Evolutionary conservation across 2,888 invertebrate species (phyloP).

Genomic region (Scaptomyza caliginosa): DNA sequence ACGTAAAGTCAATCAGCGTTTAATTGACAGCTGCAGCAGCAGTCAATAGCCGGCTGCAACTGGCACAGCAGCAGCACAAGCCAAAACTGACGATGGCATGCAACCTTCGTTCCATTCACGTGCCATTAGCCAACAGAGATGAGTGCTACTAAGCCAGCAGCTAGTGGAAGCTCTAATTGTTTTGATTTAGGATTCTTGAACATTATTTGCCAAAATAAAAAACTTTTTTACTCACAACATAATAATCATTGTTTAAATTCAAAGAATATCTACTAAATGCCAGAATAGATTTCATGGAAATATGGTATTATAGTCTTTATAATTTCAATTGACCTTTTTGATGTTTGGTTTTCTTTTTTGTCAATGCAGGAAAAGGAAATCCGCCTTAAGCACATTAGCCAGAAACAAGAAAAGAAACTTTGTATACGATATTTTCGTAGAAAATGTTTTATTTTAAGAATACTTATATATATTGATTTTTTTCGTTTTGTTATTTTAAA

Average conservation of each 20-base stretch:
- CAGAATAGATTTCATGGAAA: not conserved
- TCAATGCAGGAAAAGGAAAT: no score
- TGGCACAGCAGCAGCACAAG: conserved; percentile 10
- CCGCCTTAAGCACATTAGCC: no score
- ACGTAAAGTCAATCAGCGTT: conserved; percentile 74
- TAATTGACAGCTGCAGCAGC: conserved; percentile 76
- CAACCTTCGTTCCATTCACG: conserved; percentile 4
- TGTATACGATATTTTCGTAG: no score
- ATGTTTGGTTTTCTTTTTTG: no score
- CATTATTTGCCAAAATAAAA: not conserved
- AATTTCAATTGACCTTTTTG: no score
- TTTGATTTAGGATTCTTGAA: not conserved
- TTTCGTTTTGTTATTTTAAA: no score
- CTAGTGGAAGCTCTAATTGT: no score
- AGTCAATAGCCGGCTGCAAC: conserved; percentile 44
- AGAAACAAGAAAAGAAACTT: no score
- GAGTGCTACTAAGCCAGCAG: no score
- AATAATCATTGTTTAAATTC: no score
- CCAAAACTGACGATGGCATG: conserved; percentile 11
- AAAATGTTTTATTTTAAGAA: no score
- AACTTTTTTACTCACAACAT: not conserved
- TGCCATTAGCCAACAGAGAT: conserved; percentile 37
- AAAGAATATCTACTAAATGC: not conserved
- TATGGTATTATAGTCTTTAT: not conserved
- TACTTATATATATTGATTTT: no score